A percentile compares a stretch with the other conserved stretches of the same genome.
phyloP scores from a whole-genome alignment of 2,888 invertebrate species.

The Bembecia ichneumoniformis region DNA sequence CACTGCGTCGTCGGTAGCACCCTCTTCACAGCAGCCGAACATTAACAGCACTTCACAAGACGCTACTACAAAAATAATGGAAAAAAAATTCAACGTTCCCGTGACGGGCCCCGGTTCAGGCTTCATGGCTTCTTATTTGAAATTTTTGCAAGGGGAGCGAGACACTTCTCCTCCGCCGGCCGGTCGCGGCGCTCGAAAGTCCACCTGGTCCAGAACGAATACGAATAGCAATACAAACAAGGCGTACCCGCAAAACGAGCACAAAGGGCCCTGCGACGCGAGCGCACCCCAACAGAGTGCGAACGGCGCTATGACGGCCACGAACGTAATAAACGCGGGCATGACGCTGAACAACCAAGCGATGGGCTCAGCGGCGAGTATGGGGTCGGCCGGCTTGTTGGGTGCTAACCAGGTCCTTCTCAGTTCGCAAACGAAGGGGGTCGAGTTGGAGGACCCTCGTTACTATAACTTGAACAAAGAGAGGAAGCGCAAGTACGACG shows the following conservation, averaged over 20 bases:
- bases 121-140: slow-evolving; percentile 90
- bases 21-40: slow-evolving; percentile 65
- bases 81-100: slow-evolving; percentile 74
- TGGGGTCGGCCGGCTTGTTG: slow-evolving; percentile 55
- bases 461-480: slow-evolving; percentile 82
- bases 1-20: slow-evolving; percentile 66
- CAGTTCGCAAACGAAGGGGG: slow-evolving; percentile 47
- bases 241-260: slow-evolving; percentile 48
- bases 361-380: slow-evolving; percentile 45
- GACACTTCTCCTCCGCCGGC: slow-evolving; percentile 86
- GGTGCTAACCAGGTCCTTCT: slow-evolving; percentile 44
- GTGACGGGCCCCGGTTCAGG: slow-evolving; percentile 77
- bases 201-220: slow-evolving; percentile 74
- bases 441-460: slow-evolving; percentile 78
- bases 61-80: slow-evolving; percentile 66
- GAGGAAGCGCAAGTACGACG: slow-evolving; percentile 78
- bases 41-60: slow-evolving; percentile 62
- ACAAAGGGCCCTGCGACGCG: slow-evolving; percentile 51
- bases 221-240: slow-evolving; percentile 52
- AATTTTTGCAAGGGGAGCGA: slow-evolving; percentile 86
- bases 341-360: slow-evolving; percentile 51
- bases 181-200: slow-evolving; percentile 76
- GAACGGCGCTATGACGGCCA: slow-evolving; percentile 53
- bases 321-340: slow-evolving; percentile 44
- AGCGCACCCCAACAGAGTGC: slow-evolving; percentile 50